Evolutionary conservation across 2,113 vertebrate species (phyloP).

Genomic region (Python bivittatus): DNA sequence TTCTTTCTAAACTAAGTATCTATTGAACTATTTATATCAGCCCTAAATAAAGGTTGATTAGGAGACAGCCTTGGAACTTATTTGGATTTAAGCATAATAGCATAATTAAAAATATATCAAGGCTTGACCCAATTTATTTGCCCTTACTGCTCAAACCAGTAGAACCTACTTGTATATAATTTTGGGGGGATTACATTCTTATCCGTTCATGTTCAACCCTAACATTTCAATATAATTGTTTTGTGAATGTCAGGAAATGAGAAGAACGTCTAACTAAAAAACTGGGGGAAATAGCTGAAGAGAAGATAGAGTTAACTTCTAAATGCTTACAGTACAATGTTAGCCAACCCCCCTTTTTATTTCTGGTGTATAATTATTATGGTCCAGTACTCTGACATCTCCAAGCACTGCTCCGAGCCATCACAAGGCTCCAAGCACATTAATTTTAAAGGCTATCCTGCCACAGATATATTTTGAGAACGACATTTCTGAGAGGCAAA

Average conservation of each 20-base stretch:
- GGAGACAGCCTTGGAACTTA: background rate
- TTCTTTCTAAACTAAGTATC: background rate
- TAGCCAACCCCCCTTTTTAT: background rate
- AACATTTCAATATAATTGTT: background rate
- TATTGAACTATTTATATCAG: background rate
- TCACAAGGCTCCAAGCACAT: background rate
- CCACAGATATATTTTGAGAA: constrained; percentile 8
- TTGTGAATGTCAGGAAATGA: constrained; percentile 6
- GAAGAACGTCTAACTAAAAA: background rate
- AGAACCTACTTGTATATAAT: background rate
- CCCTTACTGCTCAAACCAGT: background rate
- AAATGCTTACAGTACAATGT: background rate
- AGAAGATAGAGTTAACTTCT: background rate
- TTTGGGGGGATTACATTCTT: background rate
- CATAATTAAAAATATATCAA: background rate
- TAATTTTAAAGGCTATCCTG: constrained; percentile 8
- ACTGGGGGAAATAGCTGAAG: background rate
- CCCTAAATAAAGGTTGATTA: background rate
- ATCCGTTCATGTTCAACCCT: background rate
- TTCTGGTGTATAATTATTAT: background rate
- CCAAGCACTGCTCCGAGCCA: background rate
- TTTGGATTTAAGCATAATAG: background rate
- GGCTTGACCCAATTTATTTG: background rate
- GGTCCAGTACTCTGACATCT: background rate
- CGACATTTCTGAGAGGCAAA: background rate